Evolutionary conservation across 2,113 vertebrate genomes (phyloP), one percentile per base, ranked within the genome.

Genomic region (Anser brachyrhynchus): DNA sequence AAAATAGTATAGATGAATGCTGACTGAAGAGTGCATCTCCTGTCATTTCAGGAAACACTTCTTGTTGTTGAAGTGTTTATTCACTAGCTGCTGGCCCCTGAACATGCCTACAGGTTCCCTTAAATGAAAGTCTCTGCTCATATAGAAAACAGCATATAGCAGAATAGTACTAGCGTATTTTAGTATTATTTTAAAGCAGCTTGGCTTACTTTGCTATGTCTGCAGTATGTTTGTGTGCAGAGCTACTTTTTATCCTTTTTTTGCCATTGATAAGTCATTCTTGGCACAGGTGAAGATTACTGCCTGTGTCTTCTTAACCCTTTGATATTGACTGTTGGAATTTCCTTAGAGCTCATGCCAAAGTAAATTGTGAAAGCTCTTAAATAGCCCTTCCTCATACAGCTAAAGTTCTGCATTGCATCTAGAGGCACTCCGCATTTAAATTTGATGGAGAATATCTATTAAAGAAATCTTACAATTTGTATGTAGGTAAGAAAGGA

Each of bases 341-440:
- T 92, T 70, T 64, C 31, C 75, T 86, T 80, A 83, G 88, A 86
- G 75, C n/a, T 90, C 31, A 8, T 52, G 76, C 88, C 83, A 81
- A 76, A 94, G 37, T 59, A 73, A 91, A 92, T 71, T 81, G 55
- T 84, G 87, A 75, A 83, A 76, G 41, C 59, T 91, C 61, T 62
- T 83, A 41, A 87, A 59, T 8, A 73, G 31, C 44, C 33, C 33
- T 58, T 3, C n/a, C 4, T 84, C 23, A 6, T 28, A 11, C 35
- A 70, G 55, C 21, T 65, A 43, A 29, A 58, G 39, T 46, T 87
- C 33, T 52, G n/a, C 9, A 9, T 52, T 66, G 67, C 52, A 77
- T 35, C 25, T 80, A 49, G n/a, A 28, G 37, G 10, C 33, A 16
- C 14, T 35, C 35, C 52, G 26, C 31, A 58, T 58, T 76, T 76